Conservation (phyloP, 2,113 vertebrate genomes). For the Tychaedon coryphoeus region DNA sequence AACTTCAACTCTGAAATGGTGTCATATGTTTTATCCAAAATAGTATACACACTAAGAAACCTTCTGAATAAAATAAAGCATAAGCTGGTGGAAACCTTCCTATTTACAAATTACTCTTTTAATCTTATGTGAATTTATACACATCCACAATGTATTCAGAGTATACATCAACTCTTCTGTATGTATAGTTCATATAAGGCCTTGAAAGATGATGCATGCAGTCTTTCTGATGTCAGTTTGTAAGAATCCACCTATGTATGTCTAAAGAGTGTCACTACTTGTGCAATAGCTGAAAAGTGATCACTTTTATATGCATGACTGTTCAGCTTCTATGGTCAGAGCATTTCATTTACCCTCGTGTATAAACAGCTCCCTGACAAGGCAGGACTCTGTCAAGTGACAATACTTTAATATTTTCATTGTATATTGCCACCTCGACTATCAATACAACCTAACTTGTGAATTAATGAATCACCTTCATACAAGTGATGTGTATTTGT, state of each 20-base stretch:
- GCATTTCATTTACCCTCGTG: neutral
- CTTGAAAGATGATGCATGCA: slow-evolving; percentile 25
- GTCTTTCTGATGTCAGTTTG: neutral
- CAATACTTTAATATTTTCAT: neutral
- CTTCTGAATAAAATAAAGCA: slow-evolving; percentile 77
- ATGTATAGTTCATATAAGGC: slow-evolving; percentile 39
- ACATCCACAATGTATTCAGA: neutral
- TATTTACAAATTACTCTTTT: slow-evolving; percentile 1
- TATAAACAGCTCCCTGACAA: neutral
- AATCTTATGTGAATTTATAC: slow-evolving; percentile 44
- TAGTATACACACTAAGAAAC: slow-evolving; percentile 74
- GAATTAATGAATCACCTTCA: neutral
- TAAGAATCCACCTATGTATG: neutral
- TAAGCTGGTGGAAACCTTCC: slow-evolving; percentile 44
- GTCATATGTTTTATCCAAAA: slow-evolving; percentile 78
- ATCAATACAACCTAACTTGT: neutral
- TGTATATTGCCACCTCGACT: slow-evolving; percentile 25
- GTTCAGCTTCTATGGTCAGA: neutral
- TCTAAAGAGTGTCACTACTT: slow-evolving; percentile 7
- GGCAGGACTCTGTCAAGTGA: neutral
- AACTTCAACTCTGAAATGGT: slow-evolving; percentile 9
- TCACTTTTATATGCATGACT: neutral
- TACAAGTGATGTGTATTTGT: neutral
- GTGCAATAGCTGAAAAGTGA: slow-evolving; percentile 52
- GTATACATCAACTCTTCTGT: neutral